phyloP scores from a whole-genome alignment of 2,113 vertebrate genomes.

The Agelaius phoeniceus region DNA sequence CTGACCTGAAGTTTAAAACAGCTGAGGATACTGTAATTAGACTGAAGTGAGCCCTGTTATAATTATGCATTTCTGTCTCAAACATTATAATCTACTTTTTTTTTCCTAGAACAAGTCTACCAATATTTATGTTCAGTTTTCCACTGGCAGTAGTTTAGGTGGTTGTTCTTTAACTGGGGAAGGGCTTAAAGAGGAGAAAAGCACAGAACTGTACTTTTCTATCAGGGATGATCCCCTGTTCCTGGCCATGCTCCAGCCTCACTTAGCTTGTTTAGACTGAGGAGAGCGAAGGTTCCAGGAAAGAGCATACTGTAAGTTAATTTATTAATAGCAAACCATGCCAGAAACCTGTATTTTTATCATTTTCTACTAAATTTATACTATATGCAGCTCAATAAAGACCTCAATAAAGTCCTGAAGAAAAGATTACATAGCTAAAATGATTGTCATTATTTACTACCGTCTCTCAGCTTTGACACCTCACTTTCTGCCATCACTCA shows the following conservation, averaged over 20 bases:
- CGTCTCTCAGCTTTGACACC: neutral
- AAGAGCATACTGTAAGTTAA: neutral
- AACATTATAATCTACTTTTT: rapidly evolving
- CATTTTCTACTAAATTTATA: neutral
- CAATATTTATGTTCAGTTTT: neutral
- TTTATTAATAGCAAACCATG: neutral
- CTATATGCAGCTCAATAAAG: neutral
- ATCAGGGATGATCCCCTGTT: neutral
- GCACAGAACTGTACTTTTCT: neutral
- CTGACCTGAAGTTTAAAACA: neutral
- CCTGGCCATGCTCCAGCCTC: neutral
- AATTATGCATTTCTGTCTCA: neutral
- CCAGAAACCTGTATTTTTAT: neutral
- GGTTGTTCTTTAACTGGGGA: neutral
- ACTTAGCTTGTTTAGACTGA: neutral
- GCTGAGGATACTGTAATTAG: neutral
- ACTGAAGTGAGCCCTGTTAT: neutral
- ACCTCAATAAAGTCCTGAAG: neutral
- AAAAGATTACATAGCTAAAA: neutral
- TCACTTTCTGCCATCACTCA: neutral
- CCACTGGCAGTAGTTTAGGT: neutral
- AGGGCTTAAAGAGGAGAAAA: neutral
- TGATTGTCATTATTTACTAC: neutral
- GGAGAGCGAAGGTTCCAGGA: neutral
- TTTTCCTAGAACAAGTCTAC: neutral